Conservation (phyloP, 92 coral and sea anemone genomes). For the Montipora capitata region DNA sequence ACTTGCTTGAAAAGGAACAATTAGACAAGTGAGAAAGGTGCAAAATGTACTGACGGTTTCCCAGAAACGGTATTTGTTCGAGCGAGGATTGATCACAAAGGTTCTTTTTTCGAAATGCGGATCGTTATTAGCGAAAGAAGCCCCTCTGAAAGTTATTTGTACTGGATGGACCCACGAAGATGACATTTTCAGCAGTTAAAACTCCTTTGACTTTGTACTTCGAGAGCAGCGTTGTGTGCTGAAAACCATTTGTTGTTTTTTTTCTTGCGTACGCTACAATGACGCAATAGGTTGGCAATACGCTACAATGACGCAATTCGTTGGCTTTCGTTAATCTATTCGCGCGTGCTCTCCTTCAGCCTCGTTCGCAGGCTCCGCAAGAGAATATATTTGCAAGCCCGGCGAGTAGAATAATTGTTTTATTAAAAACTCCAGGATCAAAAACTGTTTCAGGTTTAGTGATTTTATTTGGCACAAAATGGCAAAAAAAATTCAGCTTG, state of each 20-base stretch:
- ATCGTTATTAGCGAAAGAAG: slow-evolving; percentile 68
- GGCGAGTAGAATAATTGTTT: too few species aligned
- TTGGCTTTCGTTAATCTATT: too few species aligned
- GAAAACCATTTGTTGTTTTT: not conserved
- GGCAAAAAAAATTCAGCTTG: too few species aligned
- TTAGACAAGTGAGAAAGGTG: slow-evolving; percentile 72
- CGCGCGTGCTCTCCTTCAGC: not conserved
- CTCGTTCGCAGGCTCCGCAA: not conserved
- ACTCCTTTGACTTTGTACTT: slow-evolving; percentile 2
- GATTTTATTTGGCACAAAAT: too few species aligned
- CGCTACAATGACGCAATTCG: slow-evolving; percentile 37
- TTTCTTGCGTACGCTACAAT: slow-evolving; percentile 14
- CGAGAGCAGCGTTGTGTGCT: slow-evolving; percentile 30
- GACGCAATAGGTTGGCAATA: slow-evolving; percentile 36
- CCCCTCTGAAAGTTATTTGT: slow-evolving; percentile 86
- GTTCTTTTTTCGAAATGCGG: not conserved
- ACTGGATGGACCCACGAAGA: slow-evolving; percentile 60
- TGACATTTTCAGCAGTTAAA: slow-evolving; percentile 42
- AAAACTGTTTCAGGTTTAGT: too few species aligned
- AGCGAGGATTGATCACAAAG: slow-evolving; percentile 82
- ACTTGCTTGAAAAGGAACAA: slow-evolving; percentile 88
- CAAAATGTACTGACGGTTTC: slow-evolving; percentile 64
- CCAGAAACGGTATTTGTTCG: slow-evolving; percentile 74
- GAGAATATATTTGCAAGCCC: not conserved
- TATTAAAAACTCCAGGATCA: too few species aligned